Evolutionary conservation across 1,140 invertebrate species (phyloP).

Genomic region (Monomorium pharaonis): DNA sequence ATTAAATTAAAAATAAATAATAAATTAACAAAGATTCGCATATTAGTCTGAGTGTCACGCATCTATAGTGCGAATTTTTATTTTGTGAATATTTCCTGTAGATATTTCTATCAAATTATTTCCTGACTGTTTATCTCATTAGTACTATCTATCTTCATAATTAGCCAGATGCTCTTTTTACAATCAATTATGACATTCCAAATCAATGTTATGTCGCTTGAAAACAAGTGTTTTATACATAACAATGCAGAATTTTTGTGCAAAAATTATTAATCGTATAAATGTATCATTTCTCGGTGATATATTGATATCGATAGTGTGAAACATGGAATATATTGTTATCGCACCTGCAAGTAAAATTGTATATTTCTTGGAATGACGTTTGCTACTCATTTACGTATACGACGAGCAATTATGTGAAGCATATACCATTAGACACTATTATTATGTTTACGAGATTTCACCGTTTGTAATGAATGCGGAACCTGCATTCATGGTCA

Average conservation of each 20-base stretch:
- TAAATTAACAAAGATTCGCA: conserved; percentile 8
- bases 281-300: not conserved
- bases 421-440: not conserved
- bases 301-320: not conserved
- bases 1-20: not conserved
- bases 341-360: not conserved
- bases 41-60: not conserved
- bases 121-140: conserved; percentile 26
- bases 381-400: not conserved
- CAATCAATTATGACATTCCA: not conserved
- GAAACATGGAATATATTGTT: not conserved
- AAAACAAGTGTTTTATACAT: not conserved
- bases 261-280: not conserved
- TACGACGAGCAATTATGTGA: conserved; percentile 4
- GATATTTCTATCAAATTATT: conserved; percentile 40
- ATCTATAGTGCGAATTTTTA: not conserved
- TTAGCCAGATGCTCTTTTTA: not conserved
- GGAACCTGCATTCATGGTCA: not conserved
- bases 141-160: conserved; percentile 3
- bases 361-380: not conserved
- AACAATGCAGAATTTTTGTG: not conserved
- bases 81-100: conserved; percentile 11
- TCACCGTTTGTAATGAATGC: not conserved
- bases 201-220: conserved; percentile 18
- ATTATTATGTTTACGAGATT: conserved; percentile 35